phyloP scores from a whole-genome alignment of 2,888 invertebrate genomes.

The Idaea straminata region DNA sequence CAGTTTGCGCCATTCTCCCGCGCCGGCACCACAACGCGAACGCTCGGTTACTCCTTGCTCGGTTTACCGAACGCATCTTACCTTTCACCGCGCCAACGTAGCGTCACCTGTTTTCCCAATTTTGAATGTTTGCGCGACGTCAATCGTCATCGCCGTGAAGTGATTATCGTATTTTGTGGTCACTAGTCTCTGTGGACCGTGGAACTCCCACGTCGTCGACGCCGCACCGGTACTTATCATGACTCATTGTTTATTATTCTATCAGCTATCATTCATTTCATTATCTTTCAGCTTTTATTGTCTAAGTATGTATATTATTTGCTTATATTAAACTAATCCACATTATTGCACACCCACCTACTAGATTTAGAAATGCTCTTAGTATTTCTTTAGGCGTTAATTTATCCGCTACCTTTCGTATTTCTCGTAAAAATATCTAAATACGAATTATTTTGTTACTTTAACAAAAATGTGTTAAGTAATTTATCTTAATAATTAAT shows the following conservation, averaged over 20 bases:
- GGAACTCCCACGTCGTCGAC: constrained; percentile 42
- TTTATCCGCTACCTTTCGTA: too few relatives aligned
- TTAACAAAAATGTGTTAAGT: background rate
- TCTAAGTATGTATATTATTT: constrained; percentile 30
- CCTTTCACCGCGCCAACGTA: constrained; percentile 68
- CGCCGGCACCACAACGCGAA: constrained; percentile 67
- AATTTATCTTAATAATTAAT: background rate
- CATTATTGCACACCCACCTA: background rate
- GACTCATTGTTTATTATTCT: constrained; percentile 60
- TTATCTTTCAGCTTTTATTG: constrained; percentile 50
- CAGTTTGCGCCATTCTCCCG: constrained; percentile 77
- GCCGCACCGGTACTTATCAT: constrained; percentile 60
- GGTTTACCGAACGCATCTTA: constrained; percentile 70
- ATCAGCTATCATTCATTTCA: constrained; percentile 15
- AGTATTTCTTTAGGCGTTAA: background rate
- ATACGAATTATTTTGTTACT: too few relatives aligned
- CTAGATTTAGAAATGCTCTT: background rate
- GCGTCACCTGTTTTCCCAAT: constrained; percentile 60
- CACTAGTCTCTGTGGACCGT: constrained; percentile 63
- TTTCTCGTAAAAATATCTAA: too few relatives aligned
- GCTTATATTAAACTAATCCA: constrained; percentile 24
- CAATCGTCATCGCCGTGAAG: constrained; percentile 52
- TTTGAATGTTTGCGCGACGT: constrained; percentile 62
- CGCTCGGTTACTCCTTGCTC: constrained; percentile 67
- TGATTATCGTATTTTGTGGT: constrained; percentile 75